Conservation (phyloP, 2,888 invertebrate genomes). For the Mystacides longicornis region DNA sequence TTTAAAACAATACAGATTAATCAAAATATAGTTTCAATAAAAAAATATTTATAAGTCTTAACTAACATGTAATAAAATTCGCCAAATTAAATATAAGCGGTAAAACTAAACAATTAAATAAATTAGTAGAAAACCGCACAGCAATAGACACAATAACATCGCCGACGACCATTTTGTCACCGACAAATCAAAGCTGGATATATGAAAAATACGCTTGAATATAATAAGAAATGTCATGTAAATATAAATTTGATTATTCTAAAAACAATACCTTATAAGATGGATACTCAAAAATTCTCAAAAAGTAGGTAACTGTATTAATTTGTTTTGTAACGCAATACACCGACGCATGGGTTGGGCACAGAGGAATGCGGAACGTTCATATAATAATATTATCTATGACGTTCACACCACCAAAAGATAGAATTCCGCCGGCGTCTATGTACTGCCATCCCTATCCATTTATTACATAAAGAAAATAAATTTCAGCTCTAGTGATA, state of each 20-base stretch:
- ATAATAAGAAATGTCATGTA: neutral
- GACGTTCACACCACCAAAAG: too few relatives aligned
- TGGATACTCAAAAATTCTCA: neutral
- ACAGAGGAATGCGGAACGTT: neutral
- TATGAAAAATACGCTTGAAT: neutral
- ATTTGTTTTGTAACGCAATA: neutral
- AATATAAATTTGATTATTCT: neutral
- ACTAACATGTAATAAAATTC: too few relatives aligned
- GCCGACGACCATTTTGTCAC: neutral
- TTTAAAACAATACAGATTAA: neutral
- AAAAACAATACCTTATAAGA: neutral
- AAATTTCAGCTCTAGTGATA: too few relatives aligned
- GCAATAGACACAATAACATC: neutral
- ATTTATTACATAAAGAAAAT: too few relatives aligned
- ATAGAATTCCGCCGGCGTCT: too few relatives aligned
- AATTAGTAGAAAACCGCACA: neutral
- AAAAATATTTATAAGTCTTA: too few relatives aligned
- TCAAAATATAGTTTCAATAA: too few relatives aligned
- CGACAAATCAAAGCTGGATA: neutral
- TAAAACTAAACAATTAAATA: neutral
- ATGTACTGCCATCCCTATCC: too few relatives aligned
- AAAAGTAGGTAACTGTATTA: neutral
- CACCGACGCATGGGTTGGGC: constrained; percentile 2
- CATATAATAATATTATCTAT: too few relatives aligned
- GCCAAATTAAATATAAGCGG: too few relatives aligned